These are phyloP conservation scores for Picus viridis DNA, from an alignment of 2,797 vertebrate genomes.

Conservation along the genomic window DNA sequence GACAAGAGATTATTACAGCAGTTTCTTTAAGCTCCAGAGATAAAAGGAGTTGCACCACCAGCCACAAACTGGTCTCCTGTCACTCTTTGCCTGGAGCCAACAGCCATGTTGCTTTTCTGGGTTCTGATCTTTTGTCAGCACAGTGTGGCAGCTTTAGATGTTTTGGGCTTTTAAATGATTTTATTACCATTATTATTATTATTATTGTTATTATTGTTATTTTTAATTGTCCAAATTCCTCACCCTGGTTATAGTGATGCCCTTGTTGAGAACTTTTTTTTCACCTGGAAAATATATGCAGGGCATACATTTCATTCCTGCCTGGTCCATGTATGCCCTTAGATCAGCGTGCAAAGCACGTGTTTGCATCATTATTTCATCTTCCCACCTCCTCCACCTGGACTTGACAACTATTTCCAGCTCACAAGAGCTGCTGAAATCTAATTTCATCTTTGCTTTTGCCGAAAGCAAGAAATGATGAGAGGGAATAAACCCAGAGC, in stretches of 20 bases:
- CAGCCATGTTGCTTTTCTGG: not conserved
- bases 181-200: not conserved
- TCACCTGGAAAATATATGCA: not conserved
- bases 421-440: constrained; percentile 24
- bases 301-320: not conserved
- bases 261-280: not conserved
- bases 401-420: constrained; percentile 15
- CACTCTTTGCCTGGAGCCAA: not conserved
- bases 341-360: not conserved
- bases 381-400: constrained; percentile 37
- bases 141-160: not conserved
- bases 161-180: not conserved
- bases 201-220: not conserved
- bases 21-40: not conserved
- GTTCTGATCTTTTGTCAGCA: not conserved
- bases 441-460: constrained; percentile 54
- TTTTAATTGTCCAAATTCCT: not conserved
- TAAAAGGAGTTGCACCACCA: not conserved
- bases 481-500: constrained; percentile 36
- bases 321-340: not conserved
- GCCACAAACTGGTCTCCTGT: not conserved
- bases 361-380: not conserved
- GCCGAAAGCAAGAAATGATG: constrained; percentile 20
- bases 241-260: not conserved
- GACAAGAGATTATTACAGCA: not conserved